These are phyloP conservation scores for Philhelius pedissequus DNA, from an alignment of 2,888 invertebrate species.

Conservation along the genomic window DNA sequence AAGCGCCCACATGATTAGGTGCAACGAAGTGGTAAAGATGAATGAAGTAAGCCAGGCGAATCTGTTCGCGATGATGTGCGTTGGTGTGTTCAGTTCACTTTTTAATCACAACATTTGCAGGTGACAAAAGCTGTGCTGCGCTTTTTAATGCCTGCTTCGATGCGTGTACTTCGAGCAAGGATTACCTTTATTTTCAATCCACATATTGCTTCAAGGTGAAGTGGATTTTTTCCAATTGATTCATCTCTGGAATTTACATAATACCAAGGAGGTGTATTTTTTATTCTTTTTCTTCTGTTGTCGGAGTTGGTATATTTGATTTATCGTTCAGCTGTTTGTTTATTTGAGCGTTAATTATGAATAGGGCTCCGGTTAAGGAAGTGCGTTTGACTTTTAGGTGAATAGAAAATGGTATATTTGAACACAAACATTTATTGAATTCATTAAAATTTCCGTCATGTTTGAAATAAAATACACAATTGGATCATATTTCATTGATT, in stretches of 20 bases:
- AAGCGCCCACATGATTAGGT: slow-evolving; percentile 33
- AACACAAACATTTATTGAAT: neutral
- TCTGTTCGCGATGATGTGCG: neutral
- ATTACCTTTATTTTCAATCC: slow-evolving; percentile 1
- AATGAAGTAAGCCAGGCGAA: slow-evolving; percentile 12
- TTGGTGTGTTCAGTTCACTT: slow-evolving; percentile 13
- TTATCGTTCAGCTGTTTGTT: slow-evolving; percentile 58
- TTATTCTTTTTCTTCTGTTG: neutral
- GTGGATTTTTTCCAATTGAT: slow-evolving; percentile 35
- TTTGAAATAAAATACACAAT: too few species aligned
- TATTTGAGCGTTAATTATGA: slow-evolving; percentile 38
- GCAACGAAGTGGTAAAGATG: slow-evolving; percentile 57
- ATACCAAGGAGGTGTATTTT: too few species aligned
- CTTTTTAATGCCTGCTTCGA: neutral
- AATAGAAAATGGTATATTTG: neutral
- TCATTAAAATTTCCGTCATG: neutral
- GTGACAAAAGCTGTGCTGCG: slow-evolving; percentile 53
- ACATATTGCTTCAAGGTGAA: neutral
- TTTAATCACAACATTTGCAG: slow-evolving; percentile 61
- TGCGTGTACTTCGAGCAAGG: slow-evolving; percentile 19
- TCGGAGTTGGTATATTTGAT: slow-evolving; percentile 43
- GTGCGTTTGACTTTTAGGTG: slow-evolving; percentile 6
- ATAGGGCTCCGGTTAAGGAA: neutral
- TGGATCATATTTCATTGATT: too few species aligned
- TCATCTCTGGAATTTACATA: neutral